Conservation (phyloP, 2,113 vertebrate genomes). For the Rhynchopsitta pachyrhyncha region DNA sequence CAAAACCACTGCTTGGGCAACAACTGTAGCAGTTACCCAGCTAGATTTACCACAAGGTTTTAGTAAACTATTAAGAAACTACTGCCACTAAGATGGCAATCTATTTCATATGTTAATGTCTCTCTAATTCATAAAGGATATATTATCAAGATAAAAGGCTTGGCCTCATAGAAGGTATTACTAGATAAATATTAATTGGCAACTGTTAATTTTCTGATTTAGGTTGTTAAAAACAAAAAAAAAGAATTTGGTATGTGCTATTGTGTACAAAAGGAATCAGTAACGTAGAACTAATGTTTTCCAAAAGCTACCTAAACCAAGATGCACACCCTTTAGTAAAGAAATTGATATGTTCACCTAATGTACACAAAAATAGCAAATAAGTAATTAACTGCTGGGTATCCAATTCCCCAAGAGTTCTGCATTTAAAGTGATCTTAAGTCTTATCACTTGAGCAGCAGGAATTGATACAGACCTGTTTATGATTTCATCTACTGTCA, state of each 20-base stretch:
- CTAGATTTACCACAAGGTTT: neutral
- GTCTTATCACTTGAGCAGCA: neutral
- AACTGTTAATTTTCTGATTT: neutral
- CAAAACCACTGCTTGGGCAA: neutral
- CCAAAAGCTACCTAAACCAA: neutral
- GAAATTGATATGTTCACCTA: neutral
- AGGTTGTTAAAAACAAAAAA: neutral
- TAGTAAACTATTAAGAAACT: neutral
- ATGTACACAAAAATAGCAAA: neutral
- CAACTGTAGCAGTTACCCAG: neutral
- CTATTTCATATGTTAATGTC: neutral
- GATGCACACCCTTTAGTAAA: neutral
- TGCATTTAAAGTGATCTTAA: neutral
- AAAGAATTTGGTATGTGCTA: neutral
- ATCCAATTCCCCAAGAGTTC: neutral
- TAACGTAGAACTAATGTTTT: neutral
- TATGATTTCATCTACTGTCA: neutral
- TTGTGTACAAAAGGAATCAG: neutral
- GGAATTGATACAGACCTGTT: neutral
- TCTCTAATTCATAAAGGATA: neutral
- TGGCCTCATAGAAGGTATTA: neutral
- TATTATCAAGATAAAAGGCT: neutral
- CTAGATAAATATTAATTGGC: neutral
- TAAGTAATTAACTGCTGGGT: neutral
- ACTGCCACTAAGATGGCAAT: neutral